These are phyloP conservation scores for Trichosurus vulpecula DNA, from an alignment of 2,797 vertebrate species.

Conservation along the genomic window DNA sequence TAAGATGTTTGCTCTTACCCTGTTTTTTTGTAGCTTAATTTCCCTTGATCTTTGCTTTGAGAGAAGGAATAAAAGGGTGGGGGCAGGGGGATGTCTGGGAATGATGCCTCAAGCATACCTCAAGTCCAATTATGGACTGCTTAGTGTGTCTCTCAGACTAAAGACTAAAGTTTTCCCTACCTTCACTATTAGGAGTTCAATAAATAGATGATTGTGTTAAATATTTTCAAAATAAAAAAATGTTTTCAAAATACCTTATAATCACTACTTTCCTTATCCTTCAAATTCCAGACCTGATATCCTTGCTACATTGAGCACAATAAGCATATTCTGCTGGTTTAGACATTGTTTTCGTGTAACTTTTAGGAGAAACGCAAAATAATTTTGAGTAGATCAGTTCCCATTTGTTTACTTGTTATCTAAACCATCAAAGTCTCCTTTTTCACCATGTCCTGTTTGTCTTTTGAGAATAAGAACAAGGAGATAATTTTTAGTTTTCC, in stretches of 20 bases:
- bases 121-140: slow-evolving; percentile 30
- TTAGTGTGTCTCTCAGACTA: not conserved
- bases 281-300: not conserved
- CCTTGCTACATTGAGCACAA: slow-evolving; percentile 22
- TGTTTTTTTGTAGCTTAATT: slow-evolving; percentile 1
- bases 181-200: slow-evolving; percentile 32
- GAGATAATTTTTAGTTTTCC: slow-evolving; percentile 37
- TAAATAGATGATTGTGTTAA: slow-evolving; percentile 28
- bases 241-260: slow-evolving; percentile 36
- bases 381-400: slow-evolving; percentile 29
- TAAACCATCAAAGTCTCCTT: not conserved
- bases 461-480: slow-evolving; percentile 37
- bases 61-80: slow-evolving; percentile 14
- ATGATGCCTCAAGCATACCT: slow-evolving; percentile 46
- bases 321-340: slow-evolving; percentile 4
- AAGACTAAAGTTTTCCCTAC: not conserved
- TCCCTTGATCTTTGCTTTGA: slow-evolving; percentile 4
- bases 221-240: not conserved
- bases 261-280: slow-evolving; percentile 9
- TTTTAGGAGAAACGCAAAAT: slow-evolving; percentile 17
- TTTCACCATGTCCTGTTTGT: slow-evolving; percentile 41
- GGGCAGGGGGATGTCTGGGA: not conserved
- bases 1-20: not conserved
- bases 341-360: slow-evolving; percentile 24
- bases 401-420: slow-evolving; percentile 21